phyloP scores from a whole-genome alignment of 2,797 vertebrate species.

The Phataginus tetradactyla region DNA sequence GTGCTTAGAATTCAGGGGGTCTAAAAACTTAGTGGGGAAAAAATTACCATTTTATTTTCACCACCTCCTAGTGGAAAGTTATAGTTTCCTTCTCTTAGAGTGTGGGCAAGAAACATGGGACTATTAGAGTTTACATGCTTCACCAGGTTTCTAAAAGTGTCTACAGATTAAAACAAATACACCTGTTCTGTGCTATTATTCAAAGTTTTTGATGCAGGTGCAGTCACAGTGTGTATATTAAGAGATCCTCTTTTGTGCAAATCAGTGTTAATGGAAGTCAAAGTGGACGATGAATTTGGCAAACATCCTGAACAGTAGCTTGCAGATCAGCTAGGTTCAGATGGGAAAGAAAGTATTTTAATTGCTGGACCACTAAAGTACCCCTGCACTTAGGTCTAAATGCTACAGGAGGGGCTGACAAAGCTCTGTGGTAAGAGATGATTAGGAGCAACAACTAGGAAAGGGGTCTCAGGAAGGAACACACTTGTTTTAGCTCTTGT shows the following conservation, averaged over 20 bases:
- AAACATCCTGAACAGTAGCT: conserved; percentile 70
- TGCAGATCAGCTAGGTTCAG: conserved; percentile 62
- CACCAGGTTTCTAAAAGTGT: background rate
- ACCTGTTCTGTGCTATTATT: background rate
- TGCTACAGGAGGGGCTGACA: conserved; percentile 74
- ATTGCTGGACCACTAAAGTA: conserved; percentile 67
- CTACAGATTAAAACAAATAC: background rate
- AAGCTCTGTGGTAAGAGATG: conserved; percentile 70
- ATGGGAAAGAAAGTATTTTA: conserved; percentile 66
- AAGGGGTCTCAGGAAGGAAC: background rate
- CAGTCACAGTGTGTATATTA: background rate
- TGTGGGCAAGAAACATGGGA: background rate
- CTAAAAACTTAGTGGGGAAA: background rate
- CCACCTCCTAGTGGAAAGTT: conserved; percentile 25
- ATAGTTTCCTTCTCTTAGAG: background rate
- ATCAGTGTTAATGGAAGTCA: conserved; percentile 22
- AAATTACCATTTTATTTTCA: background rate
- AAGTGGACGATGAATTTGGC: conserved; percentile 67
- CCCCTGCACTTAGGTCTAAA: conserved; percentile 68
- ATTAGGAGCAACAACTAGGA: conserved; percentile 67
- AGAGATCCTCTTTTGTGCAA: background rate
- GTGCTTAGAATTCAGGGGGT: background rate
- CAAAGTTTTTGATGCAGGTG: background rate
- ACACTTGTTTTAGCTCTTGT: conserved; percentile 50
- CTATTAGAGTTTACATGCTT: background rate